Percentiles rank a stretch among this genome's conserved stretches.
Evolutionary conservation across 92 coral and sea anemone genomes (phyloP).

Genomic region (Metridium senile): DNA sequence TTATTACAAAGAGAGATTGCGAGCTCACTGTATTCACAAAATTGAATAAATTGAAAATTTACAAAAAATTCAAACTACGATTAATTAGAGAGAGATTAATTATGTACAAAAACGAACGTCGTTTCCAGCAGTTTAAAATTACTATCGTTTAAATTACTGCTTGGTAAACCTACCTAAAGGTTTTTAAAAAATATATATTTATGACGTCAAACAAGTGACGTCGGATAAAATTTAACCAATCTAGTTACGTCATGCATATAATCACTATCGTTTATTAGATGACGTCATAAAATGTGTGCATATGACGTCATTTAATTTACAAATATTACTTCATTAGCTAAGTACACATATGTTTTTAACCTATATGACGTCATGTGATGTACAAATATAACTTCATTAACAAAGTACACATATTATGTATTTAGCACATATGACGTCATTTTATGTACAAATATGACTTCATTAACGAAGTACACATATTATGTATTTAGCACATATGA

Average conservation of each 20-base stretch:
- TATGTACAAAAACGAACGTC: conserved; percentile 2
- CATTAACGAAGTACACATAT: no score
- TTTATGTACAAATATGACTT: background rate
- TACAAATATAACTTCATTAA: background rate
- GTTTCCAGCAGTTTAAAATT: background rate
- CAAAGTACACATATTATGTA: no score
- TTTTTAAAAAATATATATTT: background rate
- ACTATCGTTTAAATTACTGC: background rate
- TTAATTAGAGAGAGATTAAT: background rate
- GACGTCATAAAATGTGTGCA: background rate
- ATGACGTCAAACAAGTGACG: background rate
- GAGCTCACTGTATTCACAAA: background rate
- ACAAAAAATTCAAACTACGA: background rate
- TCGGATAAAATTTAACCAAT: background rate
- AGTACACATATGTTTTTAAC: no score
- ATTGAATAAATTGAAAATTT: conserved; percentile 2
- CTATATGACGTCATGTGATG: background rate
- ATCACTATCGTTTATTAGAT: background rate
- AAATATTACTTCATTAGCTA: background rate
- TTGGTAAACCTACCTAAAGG: background rate
- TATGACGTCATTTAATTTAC: conserved; percentile 6
- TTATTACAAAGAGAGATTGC: background rate
- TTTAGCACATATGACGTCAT: conserved; percentile 1
- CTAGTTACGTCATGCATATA: background rate
- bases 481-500: no score